Base-by-base conservation (phyloP, 2,113 vertebrate genomes). In the Lota lota region DNA sequence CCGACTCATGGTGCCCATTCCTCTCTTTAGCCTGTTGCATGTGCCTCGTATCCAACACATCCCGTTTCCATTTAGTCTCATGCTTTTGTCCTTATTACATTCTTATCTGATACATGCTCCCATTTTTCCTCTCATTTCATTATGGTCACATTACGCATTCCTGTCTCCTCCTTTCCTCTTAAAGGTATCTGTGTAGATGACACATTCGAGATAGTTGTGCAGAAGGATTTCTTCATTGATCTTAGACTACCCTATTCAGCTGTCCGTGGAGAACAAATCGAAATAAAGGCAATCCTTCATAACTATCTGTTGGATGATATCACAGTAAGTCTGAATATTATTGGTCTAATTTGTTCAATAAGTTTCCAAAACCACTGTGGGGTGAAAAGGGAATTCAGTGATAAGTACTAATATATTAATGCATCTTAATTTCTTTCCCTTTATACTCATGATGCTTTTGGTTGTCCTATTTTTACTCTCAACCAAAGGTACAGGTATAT, bases 101-200 rank as follows among this genome's bases (percentile, higher is more conserved):
- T 47, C 40, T 47, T 47, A 12, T 47, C 40, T 47, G 8, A 47
- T 47, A 47, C 40, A 47, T 47, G 40, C 40, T 33, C 4, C 4
- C 28, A 33, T 33, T 33, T 47, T 14, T 14, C 10, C 8, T 14
- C 40, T 47, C 8, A 6, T 33, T 33, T 33, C 28, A 33, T 33
- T 33, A 6, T 47, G 10, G 63, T 1, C 51, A 10, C 62, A n/a
- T 61, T 22, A n/a, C 21, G 3, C 20, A 51, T 15, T 17, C 61
- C 15, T 62, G 14, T 62, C 12, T 68, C 40, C 50, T 66, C 50
- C 61, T 70, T 14, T 10, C 50, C 7, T 60, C 19, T 65, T 72
- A 0, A 67, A 98, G 95, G 95, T 0, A 92, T 98, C 75, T 97
- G 96, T 1, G 92, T 97, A 68, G 90, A 93, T 0, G 79, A 94